phyloP scores from a whole-genome alignment of 1,140 invertebrate species.

The Araneus ventricosus region DNA sequence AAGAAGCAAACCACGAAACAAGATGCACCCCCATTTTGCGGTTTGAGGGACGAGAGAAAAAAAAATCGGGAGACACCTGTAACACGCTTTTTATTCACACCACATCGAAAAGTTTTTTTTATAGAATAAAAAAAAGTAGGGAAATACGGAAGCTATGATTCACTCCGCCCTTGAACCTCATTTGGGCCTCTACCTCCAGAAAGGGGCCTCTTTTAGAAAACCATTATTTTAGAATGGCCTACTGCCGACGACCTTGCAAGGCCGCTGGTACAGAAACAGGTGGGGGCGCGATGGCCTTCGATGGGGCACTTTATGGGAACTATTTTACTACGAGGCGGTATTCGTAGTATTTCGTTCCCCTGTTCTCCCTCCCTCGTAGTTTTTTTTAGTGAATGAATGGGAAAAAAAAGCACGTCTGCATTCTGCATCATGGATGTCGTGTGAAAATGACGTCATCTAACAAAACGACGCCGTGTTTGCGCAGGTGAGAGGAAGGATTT shows the following conservation, averaged over 20 bases:
- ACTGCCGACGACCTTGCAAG: conserved; percentile 58
- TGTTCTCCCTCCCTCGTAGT: background rate
- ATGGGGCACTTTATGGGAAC: conserved; percentile 12
- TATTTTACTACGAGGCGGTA: conserved; percentile 41
- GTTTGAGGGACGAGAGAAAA: background rate
- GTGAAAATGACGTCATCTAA: conserved; percentile 42
- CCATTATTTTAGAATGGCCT: conserved; percentile 28
- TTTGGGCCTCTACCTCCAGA: conserved; percentile 11
- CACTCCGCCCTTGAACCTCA: conserved; percentile 15
- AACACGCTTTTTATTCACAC: background rate
- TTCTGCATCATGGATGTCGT: background rate
- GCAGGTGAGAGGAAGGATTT: conserved; percentile 35
- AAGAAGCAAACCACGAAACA: background rate
- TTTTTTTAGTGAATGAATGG: conserved; percentile 41
- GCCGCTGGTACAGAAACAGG: conserved; percentile 43
- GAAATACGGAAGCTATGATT: conserved; percentile 26
- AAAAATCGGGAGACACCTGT: background rate
- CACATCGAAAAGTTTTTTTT: background rate
- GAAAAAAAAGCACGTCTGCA: background rate
- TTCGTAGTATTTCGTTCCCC: conserved; percentile 51
- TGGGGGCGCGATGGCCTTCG: conserved; percentile 62
- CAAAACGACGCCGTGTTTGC: background rate
- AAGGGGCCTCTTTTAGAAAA: conserved; percentile 30
- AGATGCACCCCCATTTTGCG: background rate
- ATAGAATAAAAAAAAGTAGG: conserved; percentile 12